These are phyloP conservation scores for Cephus pygmeus DNA, from an alignment of 2,888 invertebrate species.

Conservation along the genomic window DNA sequence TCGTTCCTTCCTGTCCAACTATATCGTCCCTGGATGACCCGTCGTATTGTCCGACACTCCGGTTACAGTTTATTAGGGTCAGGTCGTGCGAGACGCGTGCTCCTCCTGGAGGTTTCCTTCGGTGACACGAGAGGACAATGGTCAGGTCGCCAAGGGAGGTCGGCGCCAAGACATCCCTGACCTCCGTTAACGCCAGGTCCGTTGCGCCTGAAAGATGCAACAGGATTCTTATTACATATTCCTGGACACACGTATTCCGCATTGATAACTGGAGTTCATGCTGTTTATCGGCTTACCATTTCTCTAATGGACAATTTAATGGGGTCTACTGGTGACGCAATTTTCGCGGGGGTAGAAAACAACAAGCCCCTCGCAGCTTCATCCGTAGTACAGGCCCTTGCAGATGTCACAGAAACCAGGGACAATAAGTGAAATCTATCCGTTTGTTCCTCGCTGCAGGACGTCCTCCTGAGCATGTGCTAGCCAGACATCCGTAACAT, in stretches of 20 bases:
- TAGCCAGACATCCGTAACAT: slow-evolving; percentile 25
- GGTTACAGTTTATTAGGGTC: slow-evolving; percentile 42
- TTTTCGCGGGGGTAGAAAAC: not conserved
- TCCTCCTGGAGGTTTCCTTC: not conserved
- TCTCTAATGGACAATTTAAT: not conserved
- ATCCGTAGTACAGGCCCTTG: slow-evolving; percentile 1
- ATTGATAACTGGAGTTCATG: not conserved
- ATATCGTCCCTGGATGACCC: not conserved
- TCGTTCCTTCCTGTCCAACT: not conserved
- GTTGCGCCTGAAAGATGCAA: not conserved
- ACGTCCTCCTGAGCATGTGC: slow-evolving; percentile 32
- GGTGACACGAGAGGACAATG: not conserved
- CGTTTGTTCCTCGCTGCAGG: slow-evolving; percentile 43
- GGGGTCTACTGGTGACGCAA: not conserved
- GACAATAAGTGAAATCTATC: slow-evolving; percentile 45
- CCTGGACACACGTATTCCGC: not conserved
- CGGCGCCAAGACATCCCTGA: slow-evolving; percentile 34
- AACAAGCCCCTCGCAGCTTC: not conserved
- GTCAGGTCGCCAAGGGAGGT: slow-evolving; percentile 27
- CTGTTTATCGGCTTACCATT: not conserved
- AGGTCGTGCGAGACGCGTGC: slow-evolving; percentile 26
- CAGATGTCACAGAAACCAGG: slow-evolving; percentile 44
- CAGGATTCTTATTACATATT: not conserved
- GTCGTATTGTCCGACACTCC: slow-evolving; percentile 18
- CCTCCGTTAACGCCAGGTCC: not conserved